Evolutionary conservation across 2,888 invertebrate species (phyloP).

Genomic region (Thecophora atra): DNA sequence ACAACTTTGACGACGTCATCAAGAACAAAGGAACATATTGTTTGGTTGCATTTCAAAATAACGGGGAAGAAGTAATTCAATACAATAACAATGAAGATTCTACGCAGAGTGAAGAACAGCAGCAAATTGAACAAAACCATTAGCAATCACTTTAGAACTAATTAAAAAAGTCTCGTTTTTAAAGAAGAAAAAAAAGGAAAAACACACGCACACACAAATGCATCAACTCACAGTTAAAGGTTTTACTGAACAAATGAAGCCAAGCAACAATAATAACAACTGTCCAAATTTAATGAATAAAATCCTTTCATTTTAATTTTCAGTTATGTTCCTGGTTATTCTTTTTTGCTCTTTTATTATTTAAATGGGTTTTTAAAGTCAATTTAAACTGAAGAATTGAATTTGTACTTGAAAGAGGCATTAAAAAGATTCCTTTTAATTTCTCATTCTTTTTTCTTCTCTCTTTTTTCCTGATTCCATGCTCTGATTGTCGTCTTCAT

Average conservation of each 20-base stretch:
- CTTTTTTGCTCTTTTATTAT: neutral
- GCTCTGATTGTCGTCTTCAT: too few relatives aligned
- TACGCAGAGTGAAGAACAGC: neutral
- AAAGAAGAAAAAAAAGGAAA: neutral
- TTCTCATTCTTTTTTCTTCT: too few relatives aligned
- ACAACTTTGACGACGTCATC: neutral
- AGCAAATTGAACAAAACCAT: neutral
- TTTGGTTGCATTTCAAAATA: neutral
- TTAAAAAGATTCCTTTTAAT: too few relatives aligned
- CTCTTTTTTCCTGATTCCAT: too few relatives aligned
- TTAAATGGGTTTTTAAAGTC: neutral
- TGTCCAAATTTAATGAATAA: slow-evolving; percentile 5
- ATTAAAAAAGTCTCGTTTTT: slow-evolving; percentile 3
- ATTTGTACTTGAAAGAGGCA: too few relatives aligned
- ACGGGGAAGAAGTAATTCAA: too few relatives aligned
- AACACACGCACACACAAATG: neutral
- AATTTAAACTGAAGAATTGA: neutral
- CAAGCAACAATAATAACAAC: neutral
- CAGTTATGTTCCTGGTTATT: slow-evolving; percentile 5
- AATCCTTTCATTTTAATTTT: slow-evolving; percentile 10
- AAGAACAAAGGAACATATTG: slow-evolving; percentile 1
- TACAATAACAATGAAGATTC: neutral
- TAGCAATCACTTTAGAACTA: slow-evolving; percentile 10
- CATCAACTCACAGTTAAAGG: too few relatives aligned
- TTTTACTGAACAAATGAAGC: too few relatives aligned